phyloP scores from a whole-genome alignment of 2,888 invertebrate genomes.

The Euclidia mi region DNA sequence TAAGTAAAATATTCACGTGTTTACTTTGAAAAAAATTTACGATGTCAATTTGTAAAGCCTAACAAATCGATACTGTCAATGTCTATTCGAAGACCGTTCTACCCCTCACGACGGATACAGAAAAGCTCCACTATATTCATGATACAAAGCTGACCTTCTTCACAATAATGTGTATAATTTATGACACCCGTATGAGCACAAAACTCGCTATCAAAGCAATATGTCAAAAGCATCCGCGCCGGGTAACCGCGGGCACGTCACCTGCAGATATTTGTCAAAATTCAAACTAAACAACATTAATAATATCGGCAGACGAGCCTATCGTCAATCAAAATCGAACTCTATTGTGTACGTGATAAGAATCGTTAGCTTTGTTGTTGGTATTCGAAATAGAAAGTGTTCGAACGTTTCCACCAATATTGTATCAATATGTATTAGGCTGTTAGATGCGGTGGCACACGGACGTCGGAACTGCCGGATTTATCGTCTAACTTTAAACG shows the following conservation, averaged over 20 bases:
- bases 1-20: too few relatives aligned
- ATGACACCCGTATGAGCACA: conserved; percentile 74
- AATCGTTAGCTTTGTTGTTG: conserved; percentile 4
- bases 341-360: conserved; percentile 38
- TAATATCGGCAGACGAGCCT: conserved; percentile 39
- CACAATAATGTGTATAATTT: conserved; percentile 72
- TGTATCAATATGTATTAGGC: conserved; percentile 81
- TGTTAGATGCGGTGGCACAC: conserved; percentile 77
- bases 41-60: neutral
- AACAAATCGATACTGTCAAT: too few relatives aligned
- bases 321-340: conserved; percentile 48
- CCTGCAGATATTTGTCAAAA: conserved; percentile 89
- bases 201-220: conserved; percentile 84
- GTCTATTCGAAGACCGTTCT: neutral
- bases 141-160: conserved; percentile 47
- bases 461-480: conserved; percentile 74
- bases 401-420: conserved; percentile 67
- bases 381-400: conserved; percentile 36
- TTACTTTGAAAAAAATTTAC: neutral
- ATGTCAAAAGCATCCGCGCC: conserved; percentile 85
- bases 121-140: conserved; percentile 23
- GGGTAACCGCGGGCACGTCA: conserved; percentile 83
- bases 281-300: conserved; percentile 70
- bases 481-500: conserved; percentile 80
- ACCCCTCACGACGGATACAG: neutral